Conservation (phyloP, 2,113 vertebrate genomes). For the Cyprinodon tularosa region DNA sequence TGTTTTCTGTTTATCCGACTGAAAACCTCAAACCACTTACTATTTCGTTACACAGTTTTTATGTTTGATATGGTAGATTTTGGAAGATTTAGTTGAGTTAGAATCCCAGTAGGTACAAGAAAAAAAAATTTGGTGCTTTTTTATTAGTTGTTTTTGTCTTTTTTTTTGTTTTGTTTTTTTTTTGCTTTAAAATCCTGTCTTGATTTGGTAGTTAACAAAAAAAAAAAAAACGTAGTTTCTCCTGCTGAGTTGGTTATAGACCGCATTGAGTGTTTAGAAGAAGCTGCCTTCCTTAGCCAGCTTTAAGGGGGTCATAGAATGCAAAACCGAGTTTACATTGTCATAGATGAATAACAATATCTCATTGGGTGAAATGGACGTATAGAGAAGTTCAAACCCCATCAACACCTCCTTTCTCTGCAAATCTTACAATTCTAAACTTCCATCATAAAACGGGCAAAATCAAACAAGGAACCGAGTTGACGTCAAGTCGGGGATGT, state of each 20-base stretch:
- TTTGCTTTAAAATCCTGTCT: no score
- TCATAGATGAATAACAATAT: no score
- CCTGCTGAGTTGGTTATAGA: conserved; percentile 17
- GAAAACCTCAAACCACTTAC: conserved; percentile 29
- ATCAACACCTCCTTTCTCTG: no score
- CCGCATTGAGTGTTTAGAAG: background rate
- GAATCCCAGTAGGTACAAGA: background rate
- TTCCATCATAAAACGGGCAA: no score
- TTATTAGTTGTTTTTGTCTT: conserved; percentile 7
- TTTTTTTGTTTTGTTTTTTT: background rate
- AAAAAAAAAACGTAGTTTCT: conserved; percentile 19
- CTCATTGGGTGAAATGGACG: no score
- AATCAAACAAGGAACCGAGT: no score
- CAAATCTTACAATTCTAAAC: no score
- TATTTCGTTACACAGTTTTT: conserved; percentile 36
- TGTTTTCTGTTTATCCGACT: conserved; percentile 55
- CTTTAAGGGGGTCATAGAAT: no score
- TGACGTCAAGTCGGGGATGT: no score
- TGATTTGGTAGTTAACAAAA: no score
- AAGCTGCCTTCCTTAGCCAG: background rate
- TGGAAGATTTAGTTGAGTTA: background rate
- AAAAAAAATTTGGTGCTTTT: conserved; percentile 10
- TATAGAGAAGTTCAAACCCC: no score
- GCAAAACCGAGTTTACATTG: no score
- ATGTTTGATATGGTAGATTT: conserved; percentile 28